phyloP scores from a whole-genome alignment of 1,140 invertebrate genomes.

The Drosophila nebulosa region DNA sequence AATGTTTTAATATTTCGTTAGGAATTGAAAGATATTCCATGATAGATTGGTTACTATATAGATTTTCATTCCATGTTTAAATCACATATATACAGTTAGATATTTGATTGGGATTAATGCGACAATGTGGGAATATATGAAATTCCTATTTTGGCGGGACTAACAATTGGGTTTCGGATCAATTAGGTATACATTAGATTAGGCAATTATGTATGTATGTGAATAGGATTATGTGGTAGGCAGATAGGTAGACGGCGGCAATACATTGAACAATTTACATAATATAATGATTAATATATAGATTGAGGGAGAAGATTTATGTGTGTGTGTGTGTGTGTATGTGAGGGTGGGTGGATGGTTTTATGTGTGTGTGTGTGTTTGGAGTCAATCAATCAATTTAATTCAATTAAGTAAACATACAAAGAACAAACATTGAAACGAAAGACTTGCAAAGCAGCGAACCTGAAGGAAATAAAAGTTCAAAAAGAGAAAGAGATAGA shows the following conservation, averaged over 20 bases:
- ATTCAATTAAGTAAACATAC: constrained; percentile 27
- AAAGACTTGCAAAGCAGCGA: constrained; percentile 44
- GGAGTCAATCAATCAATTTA: neutral
- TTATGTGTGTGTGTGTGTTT: neutral
- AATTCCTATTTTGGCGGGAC: neutral
- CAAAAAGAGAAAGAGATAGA: neutral
- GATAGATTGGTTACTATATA: too few relatives aligned
- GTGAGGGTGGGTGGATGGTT: neutral
- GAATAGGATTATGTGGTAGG: neutral
- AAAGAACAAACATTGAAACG: constrained; percentile 39
- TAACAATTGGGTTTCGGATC: neutral
- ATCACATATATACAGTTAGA: neutral
- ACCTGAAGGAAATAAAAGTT: constrained; percentile 21
- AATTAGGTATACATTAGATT: neutral
- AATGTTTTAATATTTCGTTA: too few relatives aligned
- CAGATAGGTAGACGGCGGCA: neutral
- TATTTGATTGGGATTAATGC: neutral
- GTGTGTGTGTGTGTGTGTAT: neutral
- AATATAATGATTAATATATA: constrained; percentile 1
- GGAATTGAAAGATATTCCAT: too few relatives aligned
- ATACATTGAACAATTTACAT: constrained; percentile 2
- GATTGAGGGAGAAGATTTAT: neutral
- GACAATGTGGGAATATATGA: neutral
- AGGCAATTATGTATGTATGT: neutral
- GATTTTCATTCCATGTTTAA: neutral